Percentiles rank a stretch among this genome's conserved stretches.
Conservation (phyloP, 2,888 invertebrate species). For the Pherbina coryleti region DNA sequence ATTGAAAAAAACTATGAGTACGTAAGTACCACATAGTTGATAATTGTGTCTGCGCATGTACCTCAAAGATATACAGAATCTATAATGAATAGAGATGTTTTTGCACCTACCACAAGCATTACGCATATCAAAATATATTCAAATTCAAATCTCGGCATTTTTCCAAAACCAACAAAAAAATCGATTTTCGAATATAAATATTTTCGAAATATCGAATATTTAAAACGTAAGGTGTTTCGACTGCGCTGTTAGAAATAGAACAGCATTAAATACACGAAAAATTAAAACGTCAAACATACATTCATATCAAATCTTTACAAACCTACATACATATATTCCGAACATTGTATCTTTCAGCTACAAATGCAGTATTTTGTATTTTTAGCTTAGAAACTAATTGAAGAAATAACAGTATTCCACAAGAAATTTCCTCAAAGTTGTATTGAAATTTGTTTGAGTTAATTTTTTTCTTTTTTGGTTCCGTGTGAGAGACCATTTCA, state of each 20-base stretch:
- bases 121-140: background rate
- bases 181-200: slow-evolving; percentile 11
- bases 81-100: too few relatives aligned
- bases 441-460: too few relatives aligned
- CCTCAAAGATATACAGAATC: too few relatives aligned
- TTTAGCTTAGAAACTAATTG: background rate
- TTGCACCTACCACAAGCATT: background rate
- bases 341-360: background rate
- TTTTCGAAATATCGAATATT: slow-evolving; percentile 2
- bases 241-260: background rate
- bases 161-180: slow-evolving; percentile 13
- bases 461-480: background rate
- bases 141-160: slow-evolving; percentile 1
- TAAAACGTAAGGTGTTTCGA: background rate
- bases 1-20: too few relatives aligned
- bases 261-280: background rate
- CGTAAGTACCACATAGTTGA: too few relatives aligned
- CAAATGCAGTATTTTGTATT: slow-evolving; percentile 21
- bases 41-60: too few relatives aligned
- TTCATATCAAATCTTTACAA: background rate
- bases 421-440: background rate
- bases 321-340: background rate
- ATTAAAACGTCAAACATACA: background rate
- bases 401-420: background rate
- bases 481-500: background rate